phyloP scores from a whole-genome alignment of 2,797 vertebrate species.

The Enteromius unitaeniatus region DNA sequence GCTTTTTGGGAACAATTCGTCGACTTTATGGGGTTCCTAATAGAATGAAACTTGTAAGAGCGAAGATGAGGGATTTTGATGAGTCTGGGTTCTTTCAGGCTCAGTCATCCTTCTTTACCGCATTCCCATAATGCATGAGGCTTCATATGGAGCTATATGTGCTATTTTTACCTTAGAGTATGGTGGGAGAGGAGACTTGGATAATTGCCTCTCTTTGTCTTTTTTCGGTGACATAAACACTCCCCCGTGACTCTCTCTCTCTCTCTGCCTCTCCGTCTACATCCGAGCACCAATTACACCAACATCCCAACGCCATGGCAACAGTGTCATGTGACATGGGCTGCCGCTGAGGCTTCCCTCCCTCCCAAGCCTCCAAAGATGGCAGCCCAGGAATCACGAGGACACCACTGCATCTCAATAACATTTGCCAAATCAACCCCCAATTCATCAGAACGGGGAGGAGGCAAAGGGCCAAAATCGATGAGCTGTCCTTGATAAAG shows the following conservation, averaged over 20 bases:
- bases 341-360: constrained; percentile 65
- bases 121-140: constrained; percentile 33
- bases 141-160: constrained; percentile 33
- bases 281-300: constrained; percentile 70
- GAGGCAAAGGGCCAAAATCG: constrained; percentile 65
- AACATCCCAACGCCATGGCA: constrained; percentile 80
- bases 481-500: constrained; percentile 70
- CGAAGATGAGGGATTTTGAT: background rate
- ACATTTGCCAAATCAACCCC: constrained; percentile 41
- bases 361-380: constrained; percentile 65
- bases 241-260: constrained; percentile 50
- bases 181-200: constrained; percentile 37
- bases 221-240: constrained; percentile 61
- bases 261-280: constrained; percentile 56
- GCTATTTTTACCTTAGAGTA: constrained; percentile 60
- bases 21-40: constrained; percentile 20
- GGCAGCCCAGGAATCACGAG: constrained; percentile 75
- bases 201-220: constrained; percentile 63
- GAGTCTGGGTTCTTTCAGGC: background rate
- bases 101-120: constrained; percentile 8
- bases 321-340: constrained; percentile 73
- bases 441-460: constrained; percentile 37
- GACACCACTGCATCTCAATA: constrained; percentile 61
- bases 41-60: constrained; percentile 9
- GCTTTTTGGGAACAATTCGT: constrained; percentile 21